Percentiles rank a stretch among this genome's conserved stretches.
Conservation (phyloP, 1,140 invertebrate species). For the Drosophila quadrilineata region DNA sequence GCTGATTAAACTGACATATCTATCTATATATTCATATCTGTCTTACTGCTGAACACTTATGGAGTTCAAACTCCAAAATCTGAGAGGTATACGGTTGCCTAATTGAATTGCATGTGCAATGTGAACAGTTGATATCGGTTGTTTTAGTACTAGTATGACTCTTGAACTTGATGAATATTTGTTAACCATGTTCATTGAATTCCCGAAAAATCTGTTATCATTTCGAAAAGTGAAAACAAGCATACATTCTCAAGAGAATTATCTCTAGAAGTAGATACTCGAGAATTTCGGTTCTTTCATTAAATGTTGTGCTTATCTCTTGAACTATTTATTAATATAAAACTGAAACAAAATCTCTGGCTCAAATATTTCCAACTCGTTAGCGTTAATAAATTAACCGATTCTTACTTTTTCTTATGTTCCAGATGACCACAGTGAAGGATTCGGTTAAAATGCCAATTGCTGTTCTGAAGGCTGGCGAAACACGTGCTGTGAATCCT, state of each 20-base stretch:
- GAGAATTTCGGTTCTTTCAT: background rate
- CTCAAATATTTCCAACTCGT: no score
- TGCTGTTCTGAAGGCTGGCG: constrained; percentile 89
- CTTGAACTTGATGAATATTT: no score
- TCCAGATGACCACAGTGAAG: constrained; percentile 91
- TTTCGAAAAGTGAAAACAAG: background rate
- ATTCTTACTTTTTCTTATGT: no score
- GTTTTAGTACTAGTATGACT: no score
- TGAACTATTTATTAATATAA: background rate
- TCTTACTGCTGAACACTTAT: no score
- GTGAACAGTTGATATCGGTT: no score
- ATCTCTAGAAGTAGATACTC: background rate
- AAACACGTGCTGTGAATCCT: constrained; percentile 88
- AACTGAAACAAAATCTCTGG: no score
- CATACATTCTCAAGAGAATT: background rate
- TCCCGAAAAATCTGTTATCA: background rate
- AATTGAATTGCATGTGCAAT: no score
- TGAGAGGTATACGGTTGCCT: no score
- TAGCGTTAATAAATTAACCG: background rate
- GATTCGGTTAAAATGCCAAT: constrained; percentile 91
- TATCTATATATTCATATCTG: no score
- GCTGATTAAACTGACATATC: no score
- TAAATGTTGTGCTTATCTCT: constrained; percentile 5
- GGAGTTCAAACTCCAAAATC: no score
- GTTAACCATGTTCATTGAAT: background rate